Evolutionary conservation across 2,113 vertebrate species (phyloP).

Genomic region (Baryphthengus martii): DNA sequence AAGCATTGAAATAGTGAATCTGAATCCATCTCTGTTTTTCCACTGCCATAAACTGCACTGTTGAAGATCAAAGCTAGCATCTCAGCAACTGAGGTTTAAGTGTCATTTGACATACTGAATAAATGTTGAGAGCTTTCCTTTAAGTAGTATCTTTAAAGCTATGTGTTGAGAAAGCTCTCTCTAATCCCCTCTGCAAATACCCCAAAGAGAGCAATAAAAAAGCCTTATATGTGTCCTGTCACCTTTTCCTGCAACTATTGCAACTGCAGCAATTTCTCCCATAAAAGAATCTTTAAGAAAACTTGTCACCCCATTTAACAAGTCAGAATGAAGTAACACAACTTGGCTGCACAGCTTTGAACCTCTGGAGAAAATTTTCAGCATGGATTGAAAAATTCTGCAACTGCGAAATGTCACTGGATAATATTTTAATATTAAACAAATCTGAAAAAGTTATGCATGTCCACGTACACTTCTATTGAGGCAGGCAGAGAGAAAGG

Average conservation of each 20-base stretch:
- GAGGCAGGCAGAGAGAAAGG: background rate
- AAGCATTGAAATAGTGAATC: background rate
- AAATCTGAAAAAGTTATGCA: background rate
- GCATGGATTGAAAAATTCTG: background rate
- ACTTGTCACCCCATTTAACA: background rate
- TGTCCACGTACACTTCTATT: background rate
- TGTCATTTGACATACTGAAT: background rate
- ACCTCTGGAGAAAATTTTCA: background rate
- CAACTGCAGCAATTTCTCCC: background rate
- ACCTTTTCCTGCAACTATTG: background rate
- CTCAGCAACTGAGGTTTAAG: background rate
- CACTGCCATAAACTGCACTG: background rate
- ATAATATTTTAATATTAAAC: background rate
- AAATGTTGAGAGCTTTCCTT: background rate
- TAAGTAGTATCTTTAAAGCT: background rate
- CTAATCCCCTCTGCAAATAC: background rate
- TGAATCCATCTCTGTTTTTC: background rate
- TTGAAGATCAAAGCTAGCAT: background rate
- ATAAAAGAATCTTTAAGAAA: background rate
- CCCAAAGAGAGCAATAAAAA: background rate
- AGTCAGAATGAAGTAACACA: background rate
- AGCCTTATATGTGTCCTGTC: background rate
- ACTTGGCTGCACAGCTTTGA: background rate
- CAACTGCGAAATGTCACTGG: background rate
- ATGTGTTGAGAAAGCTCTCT: background rate